phyloP scores from a whole-genome alignment of 2,888 invertebrate species.

The Temnothorax ravouxi region DNA sequence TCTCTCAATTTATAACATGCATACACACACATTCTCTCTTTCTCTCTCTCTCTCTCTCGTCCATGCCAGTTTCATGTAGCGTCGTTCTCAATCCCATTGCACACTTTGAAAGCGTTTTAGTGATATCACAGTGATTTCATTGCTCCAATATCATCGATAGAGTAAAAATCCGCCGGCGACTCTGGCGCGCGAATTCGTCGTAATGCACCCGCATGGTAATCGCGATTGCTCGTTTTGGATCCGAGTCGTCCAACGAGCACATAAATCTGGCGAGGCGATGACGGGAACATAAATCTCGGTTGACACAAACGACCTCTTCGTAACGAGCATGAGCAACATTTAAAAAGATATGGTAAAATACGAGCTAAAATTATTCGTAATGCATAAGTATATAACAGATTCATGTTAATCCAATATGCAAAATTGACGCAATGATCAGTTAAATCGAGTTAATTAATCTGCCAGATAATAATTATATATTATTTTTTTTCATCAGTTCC shows the following conservation, averaged over 20 bases:
- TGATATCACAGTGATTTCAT: conserved; percentile 86
- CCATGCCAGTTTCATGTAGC: conserved; percentile 56
- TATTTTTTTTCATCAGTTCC: conserved; percentile 1
- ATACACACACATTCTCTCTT: conserved; percentile 29
- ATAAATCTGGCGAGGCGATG: conserved; percentile 49
- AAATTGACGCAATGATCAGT: conserved; percentile 22
- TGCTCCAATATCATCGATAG: conserved; percentile 86
- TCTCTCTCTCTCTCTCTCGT: conserved; percentile 47
- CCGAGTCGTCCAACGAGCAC: conserved; percentile 44
- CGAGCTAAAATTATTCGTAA: conserved; percentile 34
- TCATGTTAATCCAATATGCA: conserved; percentile 25
- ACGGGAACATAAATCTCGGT: conserved; percentile 45
- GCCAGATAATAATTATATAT: not conserved
- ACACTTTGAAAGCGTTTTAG: conserved; percentile 86
- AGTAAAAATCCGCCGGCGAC: conserved; percentile 73
- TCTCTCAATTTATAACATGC: conserved; percentile 26
- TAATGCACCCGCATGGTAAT: conserved; percentile 5
- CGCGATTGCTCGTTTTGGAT: conserved; percentile 27
- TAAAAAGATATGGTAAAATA: conserved; percentile 39
- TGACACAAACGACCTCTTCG: conserved; percentile 47
- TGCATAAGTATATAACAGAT: conserved; percentile 15
- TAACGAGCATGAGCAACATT: conserved; percentile 45
- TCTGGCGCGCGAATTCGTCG: conserved; percentile 67
- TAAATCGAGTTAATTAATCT: conserved; percentile 29
- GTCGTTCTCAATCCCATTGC: conserved; percentile 79